phyloP scores from a whole-genome alignment of 1,140 invertebrate genomes.

The Epicauta chinensis region DNA sequence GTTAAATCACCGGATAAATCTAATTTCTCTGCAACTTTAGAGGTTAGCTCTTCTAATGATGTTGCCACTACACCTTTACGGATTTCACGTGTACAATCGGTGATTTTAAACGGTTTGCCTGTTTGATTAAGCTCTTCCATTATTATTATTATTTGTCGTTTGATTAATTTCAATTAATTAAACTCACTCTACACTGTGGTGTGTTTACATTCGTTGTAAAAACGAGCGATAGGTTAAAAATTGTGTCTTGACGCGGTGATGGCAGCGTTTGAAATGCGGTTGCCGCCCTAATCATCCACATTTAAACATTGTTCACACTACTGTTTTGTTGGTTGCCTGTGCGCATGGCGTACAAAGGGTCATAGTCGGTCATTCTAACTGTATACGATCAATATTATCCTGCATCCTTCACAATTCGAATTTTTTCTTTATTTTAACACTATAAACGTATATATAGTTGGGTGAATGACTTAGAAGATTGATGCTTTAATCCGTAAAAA shows the following conservation, averaged over 20 bases:
- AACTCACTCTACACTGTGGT: background rate
- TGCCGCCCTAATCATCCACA: constrained; percentile 22
- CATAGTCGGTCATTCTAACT: constrained; percentile 16
- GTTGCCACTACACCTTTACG: constrained; percentile 72
- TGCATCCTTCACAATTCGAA: too few relatives aligned
- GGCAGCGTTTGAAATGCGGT: constrained; percentile 20
- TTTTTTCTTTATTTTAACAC: too few relatives aligned
- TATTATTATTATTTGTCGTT: constrained; percentile 3
- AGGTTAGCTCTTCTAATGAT: constrained; percentile 66
- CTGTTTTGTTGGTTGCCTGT: constrained; percentile 17
- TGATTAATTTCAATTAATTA: too few relatives aligned
- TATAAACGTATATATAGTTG: too few relatives aligned
- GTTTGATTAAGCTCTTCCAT: constrained; percentile 35
- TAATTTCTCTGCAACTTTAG: constrained; percentile 62
- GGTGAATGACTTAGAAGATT: too few relatives aligned
- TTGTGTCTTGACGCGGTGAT: background rate
- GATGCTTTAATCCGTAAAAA: too few relatives aligned
- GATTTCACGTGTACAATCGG: constrained; percentile 66
- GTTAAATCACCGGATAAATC: constrained; percentile 41
- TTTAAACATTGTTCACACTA: background rate
- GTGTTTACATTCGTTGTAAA: background rate
- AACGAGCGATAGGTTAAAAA: background rate
- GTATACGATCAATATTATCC: constrained; percentile 7
- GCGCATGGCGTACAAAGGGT: constrained; percentile 26
- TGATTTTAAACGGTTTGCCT: constrained; percentile 57